phyloP scores from a whole-genome alignment of 2,797 vertebrate genomes.

The Betta splendens region DNA sequence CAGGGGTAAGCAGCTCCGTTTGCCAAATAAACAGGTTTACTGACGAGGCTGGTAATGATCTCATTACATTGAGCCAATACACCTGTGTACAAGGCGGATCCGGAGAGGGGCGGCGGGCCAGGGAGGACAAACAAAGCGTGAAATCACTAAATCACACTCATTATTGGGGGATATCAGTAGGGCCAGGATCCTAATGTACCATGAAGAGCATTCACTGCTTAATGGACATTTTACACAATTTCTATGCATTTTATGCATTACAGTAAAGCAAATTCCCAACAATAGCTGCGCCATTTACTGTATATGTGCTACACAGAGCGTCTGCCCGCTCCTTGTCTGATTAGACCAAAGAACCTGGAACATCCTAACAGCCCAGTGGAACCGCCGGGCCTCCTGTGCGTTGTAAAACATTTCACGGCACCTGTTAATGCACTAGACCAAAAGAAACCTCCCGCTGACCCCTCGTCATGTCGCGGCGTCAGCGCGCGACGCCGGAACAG shows the following conservation, averaged over 20 bases:
- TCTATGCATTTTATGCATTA: constrained; percentile 73
- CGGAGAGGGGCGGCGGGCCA: constrained; percentile 72
- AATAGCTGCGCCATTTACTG: constrained; percentile 53
- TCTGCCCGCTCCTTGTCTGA: constrained; percentile 14
- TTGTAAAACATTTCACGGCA: constrained; percentile 64
- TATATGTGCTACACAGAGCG: constrained; percentile 38
- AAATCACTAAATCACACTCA: constrained; percentile 85
- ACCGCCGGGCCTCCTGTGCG: constrained; percentile 18
- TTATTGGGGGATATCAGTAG: constrained; percentile 79
- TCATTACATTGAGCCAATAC: constrained; percentile 82
- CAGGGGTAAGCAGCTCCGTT: constrained; percentile 63
- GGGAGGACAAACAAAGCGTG: constrained; percentile 83
- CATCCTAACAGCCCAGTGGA: constrained; percentile 18
- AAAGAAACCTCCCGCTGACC: constrained; percentile 59
- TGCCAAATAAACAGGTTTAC: constrained; percentile 80
- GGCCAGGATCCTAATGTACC: constrained; percentile 81
- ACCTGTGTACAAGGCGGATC: constrained; percentile 77
- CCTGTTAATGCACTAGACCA: constrained; percentile 54
- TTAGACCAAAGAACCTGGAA: constrained; percentile 45
- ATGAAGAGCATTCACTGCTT: constrained; percentile 81
- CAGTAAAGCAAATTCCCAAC: constrained; percentile 66
- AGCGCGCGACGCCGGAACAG: constrained; percentile 63
- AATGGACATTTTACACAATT: constrained; percentile 78
- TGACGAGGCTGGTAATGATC: constrained; percentile 80
- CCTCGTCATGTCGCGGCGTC: constrained; percentile 74